These are phyloP conservation scores for Motacilla alba DNA, from an alignment of 2,113 vertebrate genomes.

Conservation along the genomic window DNA sequence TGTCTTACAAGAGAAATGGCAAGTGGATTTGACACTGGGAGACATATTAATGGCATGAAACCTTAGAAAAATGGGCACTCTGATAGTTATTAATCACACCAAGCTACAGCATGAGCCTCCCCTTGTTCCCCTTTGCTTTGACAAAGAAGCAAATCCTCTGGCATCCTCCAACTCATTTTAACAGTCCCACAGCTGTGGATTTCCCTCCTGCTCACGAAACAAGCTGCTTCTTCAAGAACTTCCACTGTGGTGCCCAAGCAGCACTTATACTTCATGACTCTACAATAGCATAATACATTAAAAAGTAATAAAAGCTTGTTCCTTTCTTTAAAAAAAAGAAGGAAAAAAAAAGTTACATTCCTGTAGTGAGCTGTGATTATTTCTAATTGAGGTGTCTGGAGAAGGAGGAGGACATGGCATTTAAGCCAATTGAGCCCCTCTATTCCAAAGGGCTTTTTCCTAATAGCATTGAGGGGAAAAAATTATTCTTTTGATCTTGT, in stretches of 20 bases:
- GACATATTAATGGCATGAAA: slow-evolving; percentile 24
- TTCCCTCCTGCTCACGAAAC: neutral
- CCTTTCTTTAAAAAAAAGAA: neutral
- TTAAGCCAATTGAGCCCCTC: slow-evolving; percentile 62
- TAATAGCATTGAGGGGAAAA: slow-evolving; percentile 57
- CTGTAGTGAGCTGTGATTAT: slow-evolving; percentile 66
- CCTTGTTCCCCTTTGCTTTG: neutral
- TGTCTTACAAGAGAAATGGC: slow-evolving; percentile 39
- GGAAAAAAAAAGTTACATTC: slow-evolving; percentile 14
- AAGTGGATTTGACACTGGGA: slow-evolving; percentile 24
- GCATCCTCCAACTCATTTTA: slow-evolving; percentile 1
- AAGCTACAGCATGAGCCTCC: neutral
- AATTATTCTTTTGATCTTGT: slow-evolving; percentile 76
- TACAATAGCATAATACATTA: slow-evolving; percentile 54
- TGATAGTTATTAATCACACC: slow-evolving; percentile 6
- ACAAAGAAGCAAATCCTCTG: slow-evolving; percentile 7
- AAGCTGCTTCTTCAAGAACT: slow-evolving; percentile 1
- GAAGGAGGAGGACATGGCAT: slow-evolving; percentile 65
- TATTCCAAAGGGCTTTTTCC: slow-evolving; percentile 77
- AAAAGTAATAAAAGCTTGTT: slow-evolving; percentile 59
- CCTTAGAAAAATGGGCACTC: slow-evolving; percentile 20
- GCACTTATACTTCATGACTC: slow-evolving; percentile 16
- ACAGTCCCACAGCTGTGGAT: neutral
- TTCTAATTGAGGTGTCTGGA: slow-evolving; percentile 58
- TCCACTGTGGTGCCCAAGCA: neutral